phyloP scores from a whole-genome alignment of 2,888 invertebrate species.

The Eristalis intricaria region DNA sequence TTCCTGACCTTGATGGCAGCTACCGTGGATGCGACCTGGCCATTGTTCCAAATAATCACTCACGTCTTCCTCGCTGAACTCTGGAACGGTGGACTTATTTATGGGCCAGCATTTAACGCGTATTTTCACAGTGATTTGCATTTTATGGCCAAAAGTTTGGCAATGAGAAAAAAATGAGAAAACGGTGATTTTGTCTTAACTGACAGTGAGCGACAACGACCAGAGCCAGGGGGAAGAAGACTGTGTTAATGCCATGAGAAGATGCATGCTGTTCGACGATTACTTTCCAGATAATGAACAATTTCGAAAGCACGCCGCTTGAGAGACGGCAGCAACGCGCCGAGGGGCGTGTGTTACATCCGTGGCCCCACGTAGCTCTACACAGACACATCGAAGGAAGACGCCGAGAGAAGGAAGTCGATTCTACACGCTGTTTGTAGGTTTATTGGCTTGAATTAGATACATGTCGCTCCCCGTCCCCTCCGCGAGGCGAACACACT shows the following conservation, averaged over 20 bases:
- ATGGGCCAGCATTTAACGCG: conserved; percentile 30
- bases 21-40: not conserved
- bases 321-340: too few species aligned
- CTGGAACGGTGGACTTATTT: conserved; percentile 27
- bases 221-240: too few species aligned
- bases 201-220: conserved; percentile 4
- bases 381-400: not conserved
- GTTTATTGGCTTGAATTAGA: not conserved
- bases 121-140: conserved; percentile 31
- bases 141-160: conserved; percentile 39
- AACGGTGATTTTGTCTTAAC: conserved; percentile 18
- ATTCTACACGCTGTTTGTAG: not conserved
- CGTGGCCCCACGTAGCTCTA: not conserved
- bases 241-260: conserved; percentile 15
- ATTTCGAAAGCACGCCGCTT: not conserved
- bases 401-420: not conserved
- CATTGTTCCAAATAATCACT: not conserved
- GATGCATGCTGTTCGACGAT: not conserved
- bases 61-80: not conserved
- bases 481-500: not conserved
- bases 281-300: conserved; percentile 8
- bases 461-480: too few species aligned
- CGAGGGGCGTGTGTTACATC: not conserved
- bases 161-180: conserved; percentile 39
- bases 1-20: not conserved